phyloP scores from a whole-genome alignment of 2,797 vertebrate species.

The Microchirus variegatus region DNA sequence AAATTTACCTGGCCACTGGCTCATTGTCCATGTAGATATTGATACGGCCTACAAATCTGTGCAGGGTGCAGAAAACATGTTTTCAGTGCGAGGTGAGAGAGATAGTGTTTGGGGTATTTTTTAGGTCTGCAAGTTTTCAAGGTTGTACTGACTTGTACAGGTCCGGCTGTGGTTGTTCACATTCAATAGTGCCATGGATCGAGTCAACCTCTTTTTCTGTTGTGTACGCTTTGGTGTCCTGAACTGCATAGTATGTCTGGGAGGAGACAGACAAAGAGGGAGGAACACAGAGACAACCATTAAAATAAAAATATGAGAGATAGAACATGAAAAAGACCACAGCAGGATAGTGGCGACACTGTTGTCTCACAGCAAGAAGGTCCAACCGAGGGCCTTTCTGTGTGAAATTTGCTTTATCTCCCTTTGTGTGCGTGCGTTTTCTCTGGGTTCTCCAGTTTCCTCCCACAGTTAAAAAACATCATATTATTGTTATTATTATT shows the following conservation, averaged over 20 bases:
- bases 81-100: neutral
- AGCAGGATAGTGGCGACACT: no score
- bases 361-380: no score
- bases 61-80: constrained; percentile 7
- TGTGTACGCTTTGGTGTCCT: constrained; percentile 93
- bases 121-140: neutral
- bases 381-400: no score
- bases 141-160: constrained; percentile 92
- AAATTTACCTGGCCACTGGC: constrained; percentile 87
- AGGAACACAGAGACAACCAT: neutral
- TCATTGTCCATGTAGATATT: constrained; percentile 93
- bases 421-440: no score
- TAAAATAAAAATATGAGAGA: no score
- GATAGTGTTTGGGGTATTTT: neutral
- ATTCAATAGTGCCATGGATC: constrained; percentile 93
- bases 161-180: constrained; percentile 97
- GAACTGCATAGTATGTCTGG: constrained; percentile 93
- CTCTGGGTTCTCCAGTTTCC: no score
- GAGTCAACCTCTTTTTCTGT: constrained; percentile 88
- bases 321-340: no score
- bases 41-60: constrained; percentile 95
- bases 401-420: no score
- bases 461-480: no score
- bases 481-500: no score
- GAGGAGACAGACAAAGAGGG: neutral